Evolutionary conservation across 2,113 vertebrate genomes (phyloP).

Genomic region (Platysternon megacephalum): DNA sequence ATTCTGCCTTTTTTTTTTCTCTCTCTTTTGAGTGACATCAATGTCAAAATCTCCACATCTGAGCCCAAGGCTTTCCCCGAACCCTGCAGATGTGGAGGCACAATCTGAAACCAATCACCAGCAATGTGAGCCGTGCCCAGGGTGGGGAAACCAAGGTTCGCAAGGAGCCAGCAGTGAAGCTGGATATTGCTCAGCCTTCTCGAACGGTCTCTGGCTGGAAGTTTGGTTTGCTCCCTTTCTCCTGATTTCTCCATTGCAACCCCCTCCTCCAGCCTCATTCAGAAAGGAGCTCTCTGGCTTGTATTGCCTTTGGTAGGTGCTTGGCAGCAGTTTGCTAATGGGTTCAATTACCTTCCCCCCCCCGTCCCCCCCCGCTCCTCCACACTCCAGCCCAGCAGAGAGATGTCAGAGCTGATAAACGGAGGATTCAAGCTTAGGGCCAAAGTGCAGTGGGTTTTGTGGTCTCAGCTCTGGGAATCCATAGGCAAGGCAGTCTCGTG

Average conservation of each 20-base stretch:
- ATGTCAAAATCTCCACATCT: background rate
- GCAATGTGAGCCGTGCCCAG: background rate
- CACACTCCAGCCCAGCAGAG: background rate
- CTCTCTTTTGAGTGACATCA: background rate
- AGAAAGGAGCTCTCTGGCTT: background rate
- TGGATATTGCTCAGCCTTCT: conserved; percentile 11
- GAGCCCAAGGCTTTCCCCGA: background rate
- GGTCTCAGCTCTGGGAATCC: background rate
- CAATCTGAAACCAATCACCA: background rate
- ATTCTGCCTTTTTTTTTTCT: background rate
- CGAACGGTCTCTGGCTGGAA: background rate
- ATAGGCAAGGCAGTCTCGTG: background rate
- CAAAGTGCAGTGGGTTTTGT: background rate
- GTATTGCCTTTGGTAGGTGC: background rate
- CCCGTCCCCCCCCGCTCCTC: no score
- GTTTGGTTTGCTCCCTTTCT: background rate
- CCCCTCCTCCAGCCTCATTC: background rate
- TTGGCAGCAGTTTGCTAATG: background rate
- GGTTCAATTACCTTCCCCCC: background rate
- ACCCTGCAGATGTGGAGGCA: background rate
- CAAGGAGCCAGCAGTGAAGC: background rate
- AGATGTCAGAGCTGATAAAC: background rate
- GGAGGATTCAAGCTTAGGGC: background rate
- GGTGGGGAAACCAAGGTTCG: background rate
- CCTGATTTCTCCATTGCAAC: background rate